Evolutionary conservation across 2,888 invertebrate species (phyloP), one percentile per base, ranked within the genome.

Genomic region (Cantharis rufa): DNA sequence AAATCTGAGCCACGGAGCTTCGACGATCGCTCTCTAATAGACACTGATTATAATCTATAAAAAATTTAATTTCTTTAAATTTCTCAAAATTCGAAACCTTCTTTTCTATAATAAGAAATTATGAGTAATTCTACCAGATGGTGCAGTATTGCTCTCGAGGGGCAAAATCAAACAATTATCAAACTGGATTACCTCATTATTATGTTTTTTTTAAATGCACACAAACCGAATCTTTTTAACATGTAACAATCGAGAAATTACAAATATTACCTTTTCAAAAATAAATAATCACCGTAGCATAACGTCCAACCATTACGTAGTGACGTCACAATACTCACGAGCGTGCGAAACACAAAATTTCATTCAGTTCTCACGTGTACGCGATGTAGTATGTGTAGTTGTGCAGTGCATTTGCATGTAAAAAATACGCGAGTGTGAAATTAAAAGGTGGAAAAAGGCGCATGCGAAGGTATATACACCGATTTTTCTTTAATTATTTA

Each of bases 381-480:
- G 72, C 72, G 76, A 76, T 76, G 76, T 76, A 76, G 76, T 72
- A 15, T 32, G 76, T 63, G 66, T 27, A 66, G 62, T 15, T 72
- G 72, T 69, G 61, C 15, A 7, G 69, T 70, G 72, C 24, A 69
- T 72, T 69, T 63, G 18, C 61, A 70, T 72, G 69, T 70, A 70
- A 70, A 72, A 62, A 62, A 62, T 71, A 69, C 70, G 70, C 74
- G 70, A 74, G 74, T 74, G 74, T 13, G 64, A 73, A 15, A 48
- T 48, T n/a, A 48, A 48, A 48, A 5, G 48, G 27, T 69, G 16
- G 27, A 72, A 48, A 32, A 18, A 18, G 61, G 48, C 69, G 75
- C 74, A 79, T 79, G 77, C 71, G 15, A 79, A 79, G 79, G 79
- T 79, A 79, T 79, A 79, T n/a, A n/a, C n/a, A 48, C 5, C n/a